Evolutionary conservation across 1,140 invertebrate species (phyloP).

Genomic region (Matsumurasca onukii): DNA sequence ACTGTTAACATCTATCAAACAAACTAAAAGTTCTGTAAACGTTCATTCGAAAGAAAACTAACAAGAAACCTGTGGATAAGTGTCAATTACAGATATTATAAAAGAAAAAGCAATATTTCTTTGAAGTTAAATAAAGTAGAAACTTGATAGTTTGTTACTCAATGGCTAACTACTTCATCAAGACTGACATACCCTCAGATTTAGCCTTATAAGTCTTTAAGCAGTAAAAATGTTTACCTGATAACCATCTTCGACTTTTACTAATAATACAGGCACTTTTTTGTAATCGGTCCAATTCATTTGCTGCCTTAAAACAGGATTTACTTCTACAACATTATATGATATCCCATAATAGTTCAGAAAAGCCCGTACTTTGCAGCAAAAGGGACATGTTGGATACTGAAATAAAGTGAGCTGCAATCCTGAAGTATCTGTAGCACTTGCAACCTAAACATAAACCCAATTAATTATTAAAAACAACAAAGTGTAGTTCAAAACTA

Average conservation of each 20-base stretch:
- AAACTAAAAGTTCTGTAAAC: too few relatives aligned
- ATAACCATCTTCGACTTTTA: conserved; percentile 68
- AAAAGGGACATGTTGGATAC: conserved; percentile 98
- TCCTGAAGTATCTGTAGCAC: conserved; percentile 66
- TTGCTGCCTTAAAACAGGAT: conserved; percentile 87
- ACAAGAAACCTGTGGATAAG: too few relatives aligned
- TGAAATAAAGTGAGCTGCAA: conserved; percentile 90
- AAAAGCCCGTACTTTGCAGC: conserved; percentile 95
- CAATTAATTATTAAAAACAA: conserved; percentile 25
- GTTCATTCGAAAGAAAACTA: too few relatives aligned
- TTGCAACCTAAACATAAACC: conserved; percentile 58
- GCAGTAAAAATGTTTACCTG: conserved; percentile 52
- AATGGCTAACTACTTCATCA: too few relatives aligned
- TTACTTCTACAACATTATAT: conserved; percentile 96
- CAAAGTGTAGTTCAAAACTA: background rate
- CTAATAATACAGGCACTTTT: conserved; percentile 94
- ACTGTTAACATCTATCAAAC: too few relatives aligned
- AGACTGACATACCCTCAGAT: too few relatives aligned
- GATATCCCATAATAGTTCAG: conserved; percentile 93
- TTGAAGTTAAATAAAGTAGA: too few relatives aligned
- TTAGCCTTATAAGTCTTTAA: background rate
- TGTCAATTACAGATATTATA: too few relatives aligned
- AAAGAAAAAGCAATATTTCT: too few relatives aligned
- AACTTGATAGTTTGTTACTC: too few relatives aligned
- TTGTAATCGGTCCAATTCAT: conserved; percentile 93